Evolutionary conservation across 2,888 invertebrate genomes (phyloP), one percentile per base, ranked within the genome.

Genomic region (Leucophenga montana): DNA sequence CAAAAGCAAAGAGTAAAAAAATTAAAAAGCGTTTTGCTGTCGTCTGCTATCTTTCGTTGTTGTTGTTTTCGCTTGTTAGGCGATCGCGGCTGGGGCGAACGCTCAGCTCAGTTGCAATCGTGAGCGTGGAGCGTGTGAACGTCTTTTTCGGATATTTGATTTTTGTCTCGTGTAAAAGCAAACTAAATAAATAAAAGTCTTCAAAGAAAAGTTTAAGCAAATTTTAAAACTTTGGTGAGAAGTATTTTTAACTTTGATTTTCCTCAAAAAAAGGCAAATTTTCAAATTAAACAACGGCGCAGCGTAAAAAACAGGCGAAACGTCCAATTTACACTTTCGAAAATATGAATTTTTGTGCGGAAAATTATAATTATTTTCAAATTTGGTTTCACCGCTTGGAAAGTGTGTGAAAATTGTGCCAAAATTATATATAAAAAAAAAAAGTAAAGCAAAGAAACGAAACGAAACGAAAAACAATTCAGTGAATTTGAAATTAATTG

Each of bases 51-150:
- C 3, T 5, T 3, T 11, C 8, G 39, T n/a, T 54, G 62, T 22
- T 64, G 62, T 33, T 64, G 62, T 46, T 64, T 64, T 64, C 62
- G 48, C 62, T 62, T 62, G 62, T 62, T 62, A 20, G 56, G 27
- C 68, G 64, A 53, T 59, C 39, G 66, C 56, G 67, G 62, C 18
- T 64, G 5, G 72, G 56, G 54, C 71, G 50, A 27, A 16, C 33
- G 65, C 44, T 74, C 50, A 48, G 68, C 50, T 59, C 84, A 86
- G 84, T 86, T 83, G 84, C 80, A 78, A 81, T 80, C 83, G 85
- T 80, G 85, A 83, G 79, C 80, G 81, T 84, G 77, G 80, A 79
- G 83, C 85, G 85, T 84, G 84, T 85, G 81, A 85, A 86, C 85
- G 86, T 86, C 78, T 81, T 81, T 75, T 81, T 80, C 73, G 68